A percentile compares a stretch with the other conserved stretches of the same genome.
Evolutionary conservation across 2,113 vertebrate genomes (phyloP).

Genomic region (Callithrix jacchus): DNA sequence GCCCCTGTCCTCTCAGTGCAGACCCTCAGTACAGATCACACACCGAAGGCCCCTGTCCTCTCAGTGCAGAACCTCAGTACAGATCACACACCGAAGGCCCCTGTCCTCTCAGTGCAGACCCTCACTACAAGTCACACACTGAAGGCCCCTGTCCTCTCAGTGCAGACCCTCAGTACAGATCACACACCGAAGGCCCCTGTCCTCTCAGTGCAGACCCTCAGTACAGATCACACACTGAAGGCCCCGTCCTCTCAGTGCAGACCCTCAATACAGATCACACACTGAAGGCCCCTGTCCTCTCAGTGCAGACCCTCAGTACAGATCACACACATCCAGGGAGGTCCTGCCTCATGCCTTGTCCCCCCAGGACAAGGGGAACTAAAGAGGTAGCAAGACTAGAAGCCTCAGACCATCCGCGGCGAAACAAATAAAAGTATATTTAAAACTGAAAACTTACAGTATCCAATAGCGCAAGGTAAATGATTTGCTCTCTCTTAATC

Average conservation of each 20-base stretch:
- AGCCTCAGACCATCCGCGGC: accelerated
- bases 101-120: background rate
- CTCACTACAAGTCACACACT: background rate
- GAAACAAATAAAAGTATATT: background rate
- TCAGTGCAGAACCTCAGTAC: too few relatives aligned
- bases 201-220: background rate
- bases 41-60: too few relatives aligned
- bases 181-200: too few relatives aligned
- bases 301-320: too few relatives aligned
- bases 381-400: background rate
- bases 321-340: background rate
- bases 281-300: accelerated
- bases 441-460: background rate
- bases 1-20: accelerated
- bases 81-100: background rate
- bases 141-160: too few relatives aligned
- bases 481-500: background rate
- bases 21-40: too few relatives aligned
- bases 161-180: background rate
- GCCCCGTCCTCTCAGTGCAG: too few relatives aligned
- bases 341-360: accelerated
- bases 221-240: too few relatives aligned
- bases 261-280: too few relatives aligned
- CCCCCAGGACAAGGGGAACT: too few relatives aligned
- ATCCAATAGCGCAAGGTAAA: background rate